These are phyloP conservation scores for Nymphicus hollandicus DNA, from an alignment of 2,113 vertebrate genomes.

Conservation along the genomic window DNA sequence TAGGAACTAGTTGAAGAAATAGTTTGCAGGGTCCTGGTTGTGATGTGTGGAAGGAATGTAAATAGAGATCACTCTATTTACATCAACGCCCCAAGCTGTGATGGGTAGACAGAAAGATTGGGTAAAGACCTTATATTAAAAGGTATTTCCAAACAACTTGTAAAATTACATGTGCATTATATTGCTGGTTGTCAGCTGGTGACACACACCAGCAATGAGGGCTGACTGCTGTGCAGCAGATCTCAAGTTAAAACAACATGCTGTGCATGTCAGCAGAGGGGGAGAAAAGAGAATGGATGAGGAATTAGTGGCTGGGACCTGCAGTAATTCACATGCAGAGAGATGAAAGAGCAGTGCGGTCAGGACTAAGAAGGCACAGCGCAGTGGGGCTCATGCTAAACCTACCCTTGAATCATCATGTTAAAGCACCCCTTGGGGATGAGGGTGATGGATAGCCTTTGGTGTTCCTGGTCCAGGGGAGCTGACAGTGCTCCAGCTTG, in stretches of 20 bases:
- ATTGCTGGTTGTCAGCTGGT: background rate
- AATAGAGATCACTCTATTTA: background rate
- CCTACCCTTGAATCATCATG: background rate
- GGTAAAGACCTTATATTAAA: background rate
- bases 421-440: background rate
- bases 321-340: background rate
- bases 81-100: fast-evolving
- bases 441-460: background rate
- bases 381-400: background rate
- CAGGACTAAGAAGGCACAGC: background rate
- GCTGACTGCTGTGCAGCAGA: background rate
- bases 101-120: background rate
- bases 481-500: background rate
- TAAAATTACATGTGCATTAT: background rate
- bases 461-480: background rate
- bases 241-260: background rate
- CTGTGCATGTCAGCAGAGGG: background rate
- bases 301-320: background rate
- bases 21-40: background rate
- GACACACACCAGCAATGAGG: background rate
- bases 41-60: background rate
- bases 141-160: background rate
- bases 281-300: background rate
- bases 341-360: fast-evolving
- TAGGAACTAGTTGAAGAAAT: background rate